These are phyloP conservation scores for Selenia dentaria DNA, from an alignment of 2,888 invertebrate species.

Conservation along the genomic window DNA sequence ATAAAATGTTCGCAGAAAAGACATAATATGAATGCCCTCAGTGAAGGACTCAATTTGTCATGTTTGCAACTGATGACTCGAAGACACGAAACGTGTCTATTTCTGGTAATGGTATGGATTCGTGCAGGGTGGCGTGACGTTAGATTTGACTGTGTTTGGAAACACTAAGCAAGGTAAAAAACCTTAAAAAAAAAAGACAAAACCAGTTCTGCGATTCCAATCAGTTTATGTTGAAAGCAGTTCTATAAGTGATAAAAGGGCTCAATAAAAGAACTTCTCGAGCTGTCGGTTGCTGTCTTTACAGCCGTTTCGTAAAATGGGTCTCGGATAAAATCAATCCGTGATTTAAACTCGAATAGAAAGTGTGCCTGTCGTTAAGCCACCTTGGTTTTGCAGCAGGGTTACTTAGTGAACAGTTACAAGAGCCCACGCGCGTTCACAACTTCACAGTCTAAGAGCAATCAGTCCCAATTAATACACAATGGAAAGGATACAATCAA, in stretches of 20 bases:
- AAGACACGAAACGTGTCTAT: slow-evolving; percentile 51
- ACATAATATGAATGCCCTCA: slow-evolving; percentile 19
- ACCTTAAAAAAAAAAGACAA: slow-evolving; percentile 26
- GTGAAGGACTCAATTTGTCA: slow-evolving; percentile 43
- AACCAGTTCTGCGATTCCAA: slow-evolving; percentile 2
- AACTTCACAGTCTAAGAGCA: slow-evolving; percentile 30
- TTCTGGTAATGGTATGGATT: slow-evolving; percentile 41
- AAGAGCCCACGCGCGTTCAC: slow-evolving; percentile 44
- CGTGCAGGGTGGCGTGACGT: slow-evolving; percentile 26
- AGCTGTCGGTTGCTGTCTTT: slow-evolving; percentile 15
- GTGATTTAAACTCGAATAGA: slow-evolving; percentile 46
- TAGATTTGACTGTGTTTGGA: slow-evolving; percentile 34
- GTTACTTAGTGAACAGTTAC: slow-evolving; percentile 42
- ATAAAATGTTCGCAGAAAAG: slow-evolving; percentile 9
- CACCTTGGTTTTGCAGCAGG: slow-evolving; percentile 38
- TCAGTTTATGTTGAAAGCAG: background rate
- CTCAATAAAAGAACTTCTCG: slow-evolving; percentile 13
- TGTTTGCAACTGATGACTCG: slow-evolving; percentile 45
- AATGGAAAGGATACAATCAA: slow-evolving; percentile 45
- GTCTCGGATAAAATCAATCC: slow-evolving; percentile 20
- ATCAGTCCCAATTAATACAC: slow-evolving; percentile 53
- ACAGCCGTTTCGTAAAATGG: slow-evolving; percentile 9
- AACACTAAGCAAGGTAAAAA: slow-evolving; percentile 41
- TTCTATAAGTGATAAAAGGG: background rate
- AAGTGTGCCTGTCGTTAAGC: slow-evolving; percentile 43